Evolutionary conservation across 1,140 invertebrate species (phyloP).

Genomic region (Colletes gigas): DNA sequence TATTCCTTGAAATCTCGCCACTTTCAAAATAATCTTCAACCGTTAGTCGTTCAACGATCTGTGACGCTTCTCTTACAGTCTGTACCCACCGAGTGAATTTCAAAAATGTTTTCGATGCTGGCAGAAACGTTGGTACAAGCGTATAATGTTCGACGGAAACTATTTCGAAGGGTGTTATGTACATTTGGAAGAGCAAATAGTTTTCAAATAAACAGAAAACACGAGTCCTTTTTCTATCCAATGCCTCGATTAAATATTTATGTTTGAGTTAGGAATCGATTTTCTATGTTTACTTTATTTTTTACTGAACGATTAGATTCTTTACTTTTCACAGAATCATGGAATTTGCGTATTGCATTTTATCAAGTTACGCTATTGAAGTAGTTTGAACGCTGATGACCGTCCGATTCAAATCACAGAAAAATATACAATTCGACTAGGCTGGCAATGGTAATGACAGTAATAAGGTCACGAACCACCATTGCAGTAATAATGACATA

Average conservation of each 20-base stretch:
- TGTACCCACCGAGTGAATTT: no score
- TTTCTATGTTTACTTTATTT: no score
- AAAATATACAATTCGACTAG: constrained; percentile 36
- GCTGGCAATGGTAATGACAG: constrained; percentile 68
- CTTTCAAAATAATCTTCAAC: not conserved
- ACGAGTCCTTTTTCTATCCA: no score
- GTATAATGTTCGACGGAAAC: no score
- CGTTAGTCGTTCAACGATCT: not conserved
- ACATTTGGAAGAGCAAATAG: no score
- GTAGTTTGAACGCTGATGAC: constrained; percentile 40
- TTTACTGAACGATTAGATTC: no score
- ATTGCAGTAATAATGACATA: constrained; percentile 72
- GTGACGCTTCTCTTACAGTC: not conserved
- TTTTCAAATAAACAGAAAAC: no score
- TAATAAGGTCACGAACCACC: constrained; percentile 74
- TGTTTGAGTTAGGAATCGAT: no score
- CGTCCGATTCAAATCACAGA: constrained; percentile 37
- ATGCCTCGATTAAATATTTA: no score
- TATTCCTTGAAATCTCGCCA: not conserved
- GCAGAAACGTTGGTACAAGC: no score
- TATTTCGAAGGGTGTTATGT: no score
- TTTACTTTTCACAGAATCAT: not conserved
- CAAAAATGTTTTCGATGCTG: no score
- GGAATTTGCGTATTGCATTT: not conserved
- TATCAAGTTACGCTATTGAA: constrained; percentile 19